phyloP scores from a whole-genome alignment of 2,797 vertebrate species.

The Gorsachius magnificus region DNA sequence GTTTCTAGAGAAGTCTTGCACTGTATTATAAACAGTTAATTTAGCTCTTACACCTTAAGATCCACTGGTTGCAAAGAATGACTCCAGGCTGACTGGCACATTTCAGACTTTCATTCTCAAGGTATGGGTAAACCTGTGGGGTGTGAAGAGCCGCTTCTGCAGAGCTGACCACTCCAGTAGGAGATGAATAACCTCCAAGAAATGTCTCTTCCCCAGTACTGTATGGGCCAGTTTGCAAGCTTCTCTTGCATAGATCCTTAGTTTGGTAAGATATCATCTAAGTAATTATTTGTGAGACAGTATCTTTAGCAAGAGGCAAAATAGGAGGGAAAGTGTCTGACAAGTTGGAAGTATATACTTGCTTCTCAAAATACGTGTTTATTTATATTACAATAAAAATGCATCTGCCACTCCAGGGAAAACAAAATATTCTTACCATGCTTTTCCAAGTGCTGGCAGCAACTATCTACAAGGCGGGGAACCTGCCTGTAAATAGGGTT shows the following conservation, averaged over 20 bases:
- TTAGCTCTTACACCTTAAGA: neutral
- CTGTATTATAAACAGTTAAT: neutral
- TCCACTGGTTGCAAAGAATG: neutral
- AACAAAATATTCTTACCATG: constrained; percentile 81
- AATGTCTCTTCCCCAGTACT: neutral
- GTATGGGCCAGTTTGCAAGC: neutral
- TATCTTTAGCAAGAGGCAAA: neutral
- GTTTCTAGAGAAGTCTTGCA: neutral
- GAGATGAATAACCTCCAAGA: neutral
- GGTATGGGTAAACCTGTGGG: neutral
- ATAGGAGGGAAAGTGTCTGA: neutral
- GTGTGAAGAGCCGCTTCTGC: neutral
- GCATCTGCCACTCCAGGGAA: neutral
- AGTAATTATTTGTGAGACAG: neutral
- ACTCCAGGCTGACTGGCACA: neutral
- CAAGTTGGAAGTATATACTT: neutral
- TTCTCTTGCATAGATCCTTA: neutral
- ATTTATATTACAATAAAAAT: constrained; percentile 26
- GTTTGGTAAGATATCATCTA: neutral
- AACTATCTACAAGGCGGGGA: constrained; percentile 93
- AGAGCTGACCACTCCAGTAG: neutral
- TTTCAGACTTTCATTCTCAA: neutral
- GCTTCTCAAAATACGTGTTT: neutral
- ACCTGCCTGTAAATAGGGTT: constrained; percentile 98
- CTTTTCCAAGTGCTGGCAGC: constrained; percentile 96